Evolutionary conservation across 2,797 vertebrate genomes (phyloP).

Genomic region (Rhinoraja longicauda): DNA sequence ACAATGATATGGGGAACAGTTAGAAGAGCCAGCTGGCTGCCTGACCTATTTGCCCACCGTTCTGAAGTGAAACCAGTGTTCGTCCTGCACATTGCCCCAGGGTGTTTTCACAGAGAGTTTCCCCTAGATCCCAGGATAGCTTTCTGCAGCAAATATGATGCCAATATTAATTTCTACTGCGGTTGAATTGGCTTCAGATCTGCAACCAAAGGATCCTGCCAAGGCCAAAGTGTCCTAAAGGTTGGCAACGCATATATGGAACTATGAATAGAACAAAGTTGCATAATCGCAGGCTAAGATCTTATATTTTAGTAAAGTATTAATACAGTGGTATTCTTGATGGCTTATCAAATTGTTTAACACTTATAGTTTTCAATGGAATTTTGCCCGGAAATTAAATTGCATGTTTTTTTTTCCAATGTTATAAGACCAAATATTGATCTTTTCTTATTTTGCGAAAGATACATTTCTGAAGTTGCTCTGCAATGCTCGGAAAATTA

Average conservation of each 20-base stretch:
- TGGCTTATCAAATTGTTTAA: background rate
- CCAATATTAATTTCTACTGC: background rate
- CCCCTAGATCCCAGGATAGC: background rate
- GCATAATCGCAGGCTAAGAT: background rate
- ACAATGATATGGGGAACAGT: too few relatives aligned
- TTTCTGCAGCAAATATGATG: background rate
- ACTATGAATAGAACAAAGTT: conserved; percentile 3
- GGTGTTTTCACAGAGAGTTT: background rate
- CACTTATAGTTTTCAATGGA: background rate
- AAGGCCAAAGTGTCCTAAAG: background rate
- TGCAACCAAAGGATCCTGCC: background rate
- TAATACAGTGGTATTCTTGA: background rate
- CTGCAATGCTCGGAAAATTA: too few relatives aligned
- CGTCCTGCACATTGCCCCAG: background rate
- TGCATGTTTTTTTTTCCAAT: too few relatives aligned
- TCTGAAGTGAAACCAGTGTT: conserved; percentile 10
- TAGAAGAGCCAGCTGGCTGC: background rate
- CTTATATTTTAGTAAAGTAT: background rate
- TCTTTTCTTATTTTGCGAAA: too few relatives aligned
- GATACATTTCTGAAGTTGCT: too few relatives aligned
- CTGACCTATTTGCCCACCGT: background rate
- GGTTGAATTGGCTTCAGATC: background rate
- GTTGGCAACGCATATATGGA: background rate
- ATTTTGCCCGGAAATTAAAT: too few relatives aligned
- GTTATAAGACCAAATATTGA: too few relatives aligned